Conservation (phyloP, 2,888 invertebrate genomes). For the Xiphydria camelus region DNA sequence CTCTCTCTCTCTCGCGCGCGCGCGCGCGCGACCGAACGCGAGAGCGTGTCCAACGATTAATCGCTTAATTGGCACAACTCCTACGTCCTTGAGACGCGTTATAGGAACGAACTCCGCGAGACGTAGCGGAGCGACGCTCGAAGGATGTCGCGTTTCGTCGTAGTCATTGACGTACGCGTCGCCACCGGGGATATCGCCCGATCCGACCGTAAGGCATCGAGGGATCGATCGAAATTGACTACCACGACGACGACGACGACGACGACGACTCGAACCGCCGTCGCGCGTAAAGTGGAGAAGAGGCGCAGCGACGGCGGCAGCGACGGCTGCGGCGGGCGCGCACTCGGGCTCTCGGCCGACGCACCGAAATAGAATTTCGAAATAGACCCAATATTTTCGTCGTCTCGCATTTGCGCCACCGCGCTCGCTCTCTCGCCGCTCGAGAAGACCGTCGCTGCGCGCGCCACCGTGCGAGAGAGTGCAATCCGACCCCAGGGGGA, state of each 20-base stretch:
- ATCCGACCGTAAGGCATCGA: too few relatives aligned
- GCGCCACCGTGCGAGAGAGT: not conserved
- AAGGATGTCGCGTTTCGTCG: too few relatives aligned
- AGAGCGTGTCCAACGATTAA: conserved; percentile 25
- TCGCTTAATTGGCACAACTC: conserved; percentile 33
- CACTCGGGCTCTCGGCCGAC: conserved; percentile 45
- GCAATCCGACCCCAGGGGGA: not conserved
- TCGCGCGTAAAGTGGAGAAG: not conserved
- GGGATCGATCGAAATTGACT: too few relatives aligned
- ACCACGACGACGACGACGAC: too few relatives aligned
- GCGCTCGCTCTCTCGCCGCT: conserved; percentile 26
- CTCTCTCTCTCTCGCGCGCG: conserved; percentile 8
- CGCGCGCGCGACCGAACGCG: conserved; percentile 23
- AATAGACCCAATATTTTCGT: conserved; percentile 59
- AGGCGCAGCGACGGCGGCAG: not conserved
- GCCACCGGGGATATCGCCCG: too few relatives aligned
- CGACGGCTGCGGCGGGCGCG: too few relatives aligned
- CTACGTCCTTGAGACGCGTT: conserved; percentile 31
- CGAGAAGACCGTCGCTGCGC: conserved; percentile 1
- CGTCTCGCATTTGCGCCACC: conserved; percentile 56
- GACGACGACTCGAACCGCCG: not conserved
- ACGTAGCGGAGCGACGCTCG: conserved; percentile 14
- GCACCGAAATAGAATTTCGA: conserved; percentile 57
- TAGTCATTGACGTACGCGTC: too few relatives aligned
- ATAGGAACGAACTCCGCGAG: conserved; percentile 23